Evolutionary conservation across 2,113 vertebrate species (phyloP).

Genomic region (Guaruba guarouba): DNA sequence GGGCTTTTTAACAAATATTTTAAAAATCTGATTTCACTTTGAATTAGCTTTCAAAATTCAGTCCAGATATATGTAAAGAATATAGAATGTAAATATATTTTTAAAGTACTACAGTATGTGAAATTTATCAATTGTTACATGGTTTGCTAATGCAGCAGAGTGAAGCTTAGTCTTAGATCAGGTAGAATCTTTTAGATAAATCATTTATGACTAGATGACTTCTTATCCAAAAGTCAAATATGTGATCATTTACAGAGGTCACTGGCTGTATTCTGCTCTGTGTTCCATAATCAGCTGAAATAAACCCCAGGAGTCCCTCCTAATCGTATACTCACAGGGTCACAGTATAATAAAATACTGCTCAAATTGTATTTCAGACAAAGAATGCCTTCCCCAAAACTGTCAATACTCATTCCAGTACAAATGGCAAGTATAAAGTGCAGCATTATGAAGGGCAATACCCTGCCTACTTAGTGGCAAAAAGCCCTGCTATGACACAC

Average conservation of each 20-base stretch:
- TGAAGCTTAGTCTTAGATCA: conserved; percentile 49
- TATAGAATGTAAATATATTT: conserved; percentile 54
- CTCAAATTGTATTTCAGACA: conserved; percentile 44
- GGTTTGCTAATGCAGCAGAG: conserved; percentile 32
- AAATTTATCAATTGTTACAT: conserved; percentile 49
- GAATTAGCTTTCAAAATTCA: conserved; percentile 51
- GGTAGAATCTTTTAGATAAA: conserved; percentile 59
- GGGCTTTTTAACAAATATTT: conserved; percentile 44
- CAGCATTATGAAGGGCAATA: conserved; percentile 21
- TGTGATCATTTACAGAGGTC: conserved; percentile 69
- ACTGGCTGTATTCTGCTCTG: conserved; percentile 49
- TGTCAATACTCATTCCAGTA: conserved; percentile 15
- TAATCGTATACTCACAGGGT: conserved; percentile 52
- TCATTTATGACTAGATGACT: conserved; percentile 58
- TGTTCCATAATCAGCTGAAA: conserved; percentile 57
- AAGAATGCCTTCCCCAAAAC: conserved; percentile 27
- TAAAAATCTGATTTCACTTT: conserved; percentile 65
- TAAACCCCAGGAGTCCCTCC: conserved; percentile 35
- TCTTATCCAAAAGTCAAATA: conserved; percentile 67
- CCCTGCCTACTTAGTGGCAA: not conserved
- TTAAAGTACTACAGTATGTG: conserved; percentile 53
- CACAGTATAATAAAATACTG: conserved; percentile 61
- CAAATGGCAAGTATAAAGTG: conserved; percentile 33
- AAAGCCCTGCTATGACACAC: not conserved
- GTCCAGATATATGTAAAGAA: conserved; percentile 32